These are phyloP conservation scores for Bombus pyrosoma DNA, from an alignment of 1,140 invertebrate species.

Conservation along the genomic window DNA sequence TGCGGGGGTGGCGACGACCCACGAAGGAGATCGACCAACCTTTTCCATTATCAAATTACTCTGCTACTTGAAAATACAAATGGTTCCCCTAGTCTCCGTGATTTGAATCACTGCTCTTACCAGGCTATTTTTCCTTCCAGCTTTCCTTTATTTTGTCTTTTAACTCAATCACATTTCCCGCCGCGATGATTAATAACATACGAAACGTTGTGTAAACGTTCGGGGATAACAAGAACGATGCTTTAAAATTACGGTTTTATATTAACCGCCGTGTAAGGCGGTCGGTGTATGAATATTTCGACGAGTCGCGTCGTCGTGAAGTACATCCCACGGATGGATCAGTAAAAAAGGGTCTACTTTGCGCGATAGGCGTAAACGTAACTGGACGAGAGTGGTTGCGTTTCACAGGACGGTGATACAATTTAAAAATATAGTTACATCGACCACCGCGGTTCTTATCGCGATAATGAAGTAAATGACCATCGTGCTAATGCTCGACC, in stretches of 20 bases:
- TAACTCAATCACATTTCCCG: background rate
- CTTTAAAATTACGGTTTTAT: background rate
- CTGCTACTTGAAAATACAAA: constrained; percentile 56
- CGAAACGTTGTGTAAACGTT: background rate
- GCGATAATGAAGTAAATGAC: constrained; percentile 52
- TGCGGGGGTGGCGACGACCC: background rate
- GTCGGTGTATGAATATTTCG: background rate
- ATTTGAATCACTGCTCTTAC: constrained; percentile 14
- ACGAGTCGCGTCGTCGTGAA: background rate
- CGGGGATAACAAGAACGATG: too few species aligned
- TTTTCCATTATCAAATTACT: constrained; percentile 76
- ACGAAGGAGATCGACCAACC: constrained; percentile 57
- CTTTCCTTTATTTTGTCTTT: too few species aligned
- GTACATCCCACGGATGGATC: background rate
- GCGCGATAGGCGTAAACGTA: background rate
- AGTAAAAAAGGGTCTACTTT: background rate
- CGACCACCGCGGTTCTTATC: constrained; percentile 51
- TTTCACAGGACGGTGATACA: background rate
- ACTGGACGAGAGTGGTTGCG: background rate
- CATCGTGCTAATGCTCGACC: constrained; percentile 54
- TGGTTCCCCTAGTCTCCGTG: background rate
- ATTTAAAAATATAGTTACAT: constrained; percentile 58
- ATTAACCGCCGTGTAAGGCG: background rate
- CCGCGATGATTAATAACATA: background rate
- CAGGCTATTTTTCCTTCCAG: background rate